These are phyloP conservation scores for Tachyglossus aculeatus DNA, from an alignment of 2,797 vertebrate genomes.

Conservation along the genomic window DNA sequence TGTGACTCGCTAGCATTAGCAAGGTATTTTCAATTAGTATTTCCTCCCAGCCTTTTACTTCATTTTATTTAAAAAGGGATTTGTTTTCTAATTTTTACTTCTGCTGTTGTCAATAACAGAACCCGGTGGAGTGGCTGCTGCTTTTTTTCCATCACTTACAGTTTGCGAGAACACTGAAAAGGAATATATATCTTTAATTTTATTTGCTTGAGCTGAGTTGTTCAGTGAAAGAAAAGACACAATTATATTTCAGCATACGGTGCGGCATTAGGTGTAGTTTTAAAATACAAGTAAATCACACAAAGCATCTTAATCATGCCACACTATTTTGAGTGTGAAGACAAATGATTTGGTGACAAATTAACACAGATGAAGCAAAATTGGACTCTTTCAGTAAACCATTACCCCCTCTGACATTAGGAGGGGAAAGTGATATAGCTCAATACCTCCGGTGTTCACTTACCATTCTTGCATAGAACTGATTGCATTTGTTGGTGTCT, in stretches of 20 bases:
- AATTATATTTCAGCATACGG: constrained; percentile 68
- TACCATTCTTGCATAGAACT: background rate
- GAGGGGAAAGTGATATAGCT: background rate
- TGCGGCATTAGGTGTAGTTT: constrained; percentile 58
- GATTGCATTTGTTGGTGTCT: background rate
- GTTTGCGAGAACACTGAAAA: constrained; percentile 61
- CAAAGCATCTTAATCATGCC: constrained; percentile 62
- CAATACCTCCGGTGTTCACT: constrained; percentile 1
- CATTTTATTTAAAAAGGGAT: constrained; percentile 79
- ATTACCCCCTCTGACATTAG: background rate
- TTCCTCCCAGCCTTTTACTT: constrained; percentile 78
- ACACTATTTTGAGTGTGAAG: constrained; percentile 66
- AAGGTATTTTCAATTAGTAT: constrained; percentile 87
- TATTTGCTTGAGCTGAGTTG: constrained; percentile 72
- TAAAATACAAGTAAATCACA: constrained; percentile 74
- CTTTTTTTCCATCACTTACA: constrained; percentile 68
- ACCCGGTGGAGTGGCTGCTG: constrained; percentile 60
- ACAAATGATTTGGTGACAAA: constrained; percentile 64
- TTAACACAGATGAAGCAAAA: constrained; percentile 47
- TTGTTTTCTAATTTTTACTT: constrained; percentile 80
- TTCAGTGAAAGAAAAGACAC: constrained; percentile 67
- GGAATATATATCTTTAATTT: constrained; percentile 70
- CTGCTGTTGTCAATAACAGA: constrained; percentile 76
- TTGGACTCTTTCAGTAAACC: background rate
- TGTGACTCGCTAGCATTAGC: constrained; percentile 84